Base-by-base conservation (phyloP, 2,797 vertebrate genomes). In the Lepus oiostolus region DNA sequence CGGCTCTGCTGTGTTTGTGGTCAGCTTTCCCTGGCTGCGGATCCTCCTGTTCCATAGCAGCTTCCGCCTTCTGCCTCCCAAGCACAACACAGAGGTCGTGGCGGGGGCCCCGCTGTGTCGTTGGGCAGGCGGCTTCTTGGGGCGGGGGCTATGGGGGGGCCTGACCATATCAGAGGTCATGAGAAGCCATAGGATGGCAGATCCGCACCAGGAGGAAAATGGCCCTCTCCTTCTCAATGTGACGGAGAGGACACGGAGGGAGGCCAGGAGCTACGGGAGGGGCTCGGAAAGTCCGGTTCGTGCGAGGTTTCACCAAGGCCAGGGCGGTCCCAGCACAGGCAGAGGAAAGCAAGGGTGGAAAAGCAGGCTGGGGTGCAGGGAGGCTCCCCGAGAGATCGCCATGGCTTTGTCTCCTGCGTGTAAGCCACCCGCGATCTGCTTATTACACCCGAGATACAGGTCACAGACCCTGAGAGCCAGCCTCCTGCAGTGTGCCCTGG, bases 1-100 rank as follows among this genome's bases (percentile, higher is more conserved):
- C 63, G 85, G 54, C 11, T 89, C 90, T 79, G 11, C 50, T 17
- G 81, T 52, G 35, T 60, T 94, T 85, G 87, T 50, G 52, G 76
- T 52, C 77, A 38, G 17, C 74, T 94, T 91, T 85, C 63, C 70
- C 67, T 82, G 30, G 21, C 75, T 95, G 19, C 12, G 14, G 28
- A n/a, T 82, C 26, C 13, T 42, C 67, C 52, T 62, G 4, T 68
- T 90, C 85, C 21, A 19, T 52, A 91, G 35, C 30, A 52, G 22
- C n/a, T 95, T 92, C 88, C 60, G 54, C 54, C 21, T 22, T 72
- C 7, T 71, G 72, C 19, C 30, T 30, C 60, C 19, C 38, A 22
- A 85, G 91, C 17, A 68, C 26, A 84, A 92, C 94, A 71, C 58
- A 32, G n/a, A 83, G 42, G 19, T 38, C 52, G 30, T 58, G 52